Evolutionary conservation across 2,113 vertebrate species (phyloP), one percentile per base, ranked within the genome.

Genomic region (Pseudolaguvia tuberculata): DNA sequence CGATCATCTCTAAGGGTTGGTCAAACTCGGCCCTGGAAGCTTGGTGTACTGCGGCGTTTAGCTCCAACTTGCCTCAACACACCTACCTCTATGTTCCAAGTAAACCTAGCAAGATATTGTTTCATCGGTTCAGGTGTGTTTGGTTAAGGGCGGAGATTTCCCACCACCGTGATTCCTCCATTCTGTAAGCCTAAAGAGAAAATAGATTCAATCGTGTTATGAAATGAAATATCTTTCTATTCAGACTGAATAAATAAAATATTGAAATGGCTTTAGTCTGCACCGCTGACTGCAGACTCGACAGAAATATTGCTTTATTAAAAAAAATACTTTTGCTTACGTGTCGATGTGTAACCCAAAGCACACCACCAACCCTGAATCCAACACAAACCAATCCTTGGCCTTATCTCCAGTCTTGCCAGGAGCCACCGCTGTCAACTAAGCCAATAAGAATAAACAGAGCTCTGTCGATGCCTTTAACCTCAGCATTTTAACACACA

Each of bases 321-420:
- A 57, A 27, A 57, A 35, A 59, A 18, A n/a, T n/a, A 17, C 17
- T 68, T 57, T 21, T 29, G 18, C 70, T 68, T 67, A 56, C 27
- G 27, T 21, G 35, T 48, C 25, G 61, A 13, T 29, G 23, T 52
- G 71, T 53, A 72, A 53, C 20, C 18, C 55, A 23, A 29, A n/a
- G 66, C 18, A 2, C 27, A 63, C 57, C 25, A 83, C 86, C 83
- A 82, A 87, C 86, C 84, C 56, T 3, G 59, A 39, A 31, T 87
- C 86, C 89, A 89, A 86, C 51, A 81, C 74, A 85, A 86, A 86
- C 78, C 75, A 48, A 56, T 29, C 72, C 72, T 83, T 79, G 82
- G n/a, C 79, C 79, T 57, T 76, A 78, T 80, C 82, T 83, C 75
- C 23, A 21, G 73, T 86, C 67, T 78, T 72, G 63, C 57, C 47